These are phyloP conservation scores for Elgonia sp. DNA, from an alignment of 2,888 invertebrate genomes.

Conservation along the genomic window DNA sequence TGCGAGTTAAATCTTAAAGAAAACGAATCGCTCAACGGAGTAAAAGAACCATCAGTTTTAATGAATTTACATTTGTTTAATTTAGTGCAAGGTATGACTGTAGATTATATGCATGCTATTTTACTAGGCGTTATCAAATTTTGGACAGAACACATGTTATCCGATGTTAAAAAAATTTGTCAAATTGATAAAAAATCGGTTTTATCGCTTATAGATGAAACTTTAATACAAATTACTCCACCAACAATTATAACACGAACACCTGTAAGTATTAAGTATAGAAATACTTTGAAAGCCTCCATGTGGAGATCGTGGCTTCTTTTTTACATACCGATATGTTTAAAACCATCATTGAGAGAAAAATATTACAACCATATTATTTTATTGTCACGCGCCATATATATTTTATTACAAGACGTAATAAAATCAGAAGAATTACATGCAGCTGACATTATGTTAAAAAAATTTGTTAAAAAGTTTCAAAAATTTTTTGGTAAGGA, in stretches of 20 bases:
- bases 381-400: constrained; percentile 14
- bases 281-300: constrained; percentile 70
- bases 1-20: background rate
- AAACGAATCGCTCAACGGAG: constrained; percentile 31
- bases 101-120: constrained; percentile 67
- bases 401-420: constrained; percentile 16
- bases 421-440: background rate
- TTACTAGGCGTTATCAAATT: constrained; percentile 54
- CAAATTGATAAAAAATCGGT: background rate
- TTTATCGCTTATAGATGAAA: constrained; percentile 52
- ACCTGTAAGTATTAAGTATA: constrained; percentile 43
- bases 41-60: constrained; percentile 50
- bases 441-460: too few relatives aligned
- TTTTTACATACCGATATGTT: constrained; percentile 29
- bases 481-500: too few relatives aligned
- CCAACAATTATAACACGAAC: constrained; percentile 59
- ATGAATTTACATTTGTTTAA: constrained; percentile 47
- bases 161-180: background rate
- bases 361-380: constrained; percentile 37
- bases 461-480: too few relatives aligned
- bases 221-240: constrained; percentile 52
- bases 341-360: constrained; percentile 5
- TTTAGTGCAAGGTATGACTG: constrained; percentile 49
- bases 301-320: constrained; percentile 70
- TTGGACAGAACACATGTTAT: constrained; percentile 28